phyloP scores from a whole-genome alignment of 2,113 vertebrate species.

The Patagioenas fasciata region DNA sequence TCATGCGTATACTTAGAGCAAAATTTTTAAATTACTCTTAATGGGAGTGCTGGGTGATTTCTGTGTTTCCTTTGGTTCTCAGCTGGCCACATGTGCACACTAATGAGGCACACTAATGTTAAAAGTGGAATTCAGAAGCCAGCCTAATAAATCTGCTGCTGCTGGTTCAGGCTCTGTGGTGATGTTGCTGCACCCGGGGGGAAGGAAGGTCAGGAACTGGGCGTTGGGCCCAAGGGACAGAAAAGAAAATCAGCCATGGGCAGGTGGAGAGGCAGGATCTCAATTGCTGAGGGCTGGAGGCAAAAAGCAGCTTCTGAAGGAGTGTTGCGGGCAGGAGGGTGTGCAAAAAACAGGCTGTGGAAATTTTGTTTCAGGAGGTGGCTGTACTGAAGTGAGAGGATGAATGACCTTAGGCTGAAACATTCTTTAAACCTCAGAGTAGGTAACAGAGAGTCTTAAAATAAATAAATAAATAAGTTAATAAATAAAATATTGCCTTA shows the following conservation, averaged over 20 bases:
- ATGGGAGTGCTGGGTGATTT: neutral
- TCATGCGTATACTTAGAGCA: neutral
- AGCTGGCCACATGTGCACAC: neutral
- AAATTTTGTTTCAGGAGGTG: neutral
- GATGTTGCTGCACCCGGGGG: neutral
- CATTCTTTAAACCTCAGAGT: neutral
- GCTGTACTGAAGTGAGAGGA: neutral
- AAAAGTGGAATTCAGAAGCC: neutral
- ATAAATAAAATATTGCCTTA: neutral
- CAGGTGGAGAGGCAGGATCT: neutral
- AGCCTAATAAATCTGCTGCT: conserved; percentile 27
- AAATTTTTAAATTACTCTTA: neutral
- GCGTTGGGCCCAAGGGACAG: neutral
- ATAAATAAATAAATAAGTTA: too few species aligned
- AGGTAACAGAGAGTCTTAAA: neutral
- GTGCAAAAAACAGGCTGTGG: neutral
- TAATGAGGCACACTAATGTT: neutral
- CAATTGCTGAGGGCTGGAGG: neutral
- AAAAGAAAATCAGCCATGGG: neutral
- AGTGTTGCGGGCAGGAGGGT: neutral
- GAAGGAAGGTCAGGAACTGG: conserved; percentile 4
- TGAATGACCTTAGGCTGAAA: neutral
- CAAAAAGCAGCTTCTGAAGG: neutral
- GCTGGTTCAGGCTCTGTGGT: neutral
- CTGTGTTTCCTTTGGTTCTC: neutral